phyloP scores from a whole-genome alignment of 1,140 invertebrate genomes.

The Orchestia grillus region DNA sequence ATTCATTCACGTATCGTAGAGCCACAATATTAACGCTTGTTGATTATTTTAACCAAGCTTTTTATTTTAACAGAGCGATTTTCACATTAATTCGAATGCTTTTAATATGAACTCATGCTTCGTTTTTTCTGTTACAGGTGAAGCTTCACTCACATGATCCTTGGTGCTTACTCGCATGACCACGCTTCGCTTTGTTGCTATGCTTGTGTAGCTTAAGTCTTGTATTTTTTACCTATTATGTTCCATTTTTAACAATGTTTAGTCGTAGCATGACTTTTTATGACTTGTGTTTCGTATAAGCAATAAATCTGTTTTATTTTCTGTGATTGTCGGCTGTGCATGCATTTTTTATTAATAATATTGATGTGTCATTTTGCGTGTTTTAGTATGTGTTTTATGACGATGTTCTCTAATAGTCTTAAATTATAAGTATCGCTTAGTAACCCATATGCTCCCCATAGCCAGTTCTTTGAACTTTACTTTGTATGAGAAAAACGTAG shows the following conservation, averaged over 20 bases:
- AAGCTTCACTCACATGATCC: not conserved
- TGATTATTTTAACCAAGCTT: not conserved
- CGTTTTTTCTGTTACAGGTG: constrained; percentile 26
- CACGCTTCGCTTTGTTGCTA: constrained; percentile 64
- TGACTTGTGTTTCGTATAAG: not conserved
- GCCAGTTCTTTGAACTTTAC: too few relatives aligned
- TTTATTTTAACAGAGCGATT: not conserved
- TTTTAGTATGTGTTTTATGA: not conserved
- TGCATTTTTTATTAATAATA: not conserved
- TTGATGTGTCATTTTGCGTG: not conserved
- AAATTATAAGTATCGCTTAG: too few relatives aligned
- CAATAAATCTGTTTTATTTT: not conserved
- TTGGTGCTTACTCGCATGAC: constrained; percentile 27
- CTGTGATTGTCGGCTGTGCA: not conserved
- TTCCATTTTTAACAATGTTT: constrained; percentile 55
- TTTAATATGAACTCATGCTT: constrained; percentile 26
- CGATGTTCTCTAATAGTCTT: too few relatives aligned
- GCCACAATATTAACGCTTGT: not conserved
- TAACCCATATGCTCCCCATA: too few relatives aligned
- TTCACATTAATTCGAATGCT: not conserved
- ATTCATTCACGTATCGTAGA: not conserved
- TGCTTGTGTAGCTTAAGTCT: constrained; percentile 63
- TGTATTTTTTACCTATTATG: constrained; percentile 51
- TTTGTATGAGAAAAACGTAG: too few relatives aligned
- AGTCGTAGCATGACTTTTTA: not conserved